These are phyloP conservation scores for Enteromius unitaeniatus DNA, from an alignment of 2,797 vertebrate genomes.

Conservation along the genomic window DNA sequence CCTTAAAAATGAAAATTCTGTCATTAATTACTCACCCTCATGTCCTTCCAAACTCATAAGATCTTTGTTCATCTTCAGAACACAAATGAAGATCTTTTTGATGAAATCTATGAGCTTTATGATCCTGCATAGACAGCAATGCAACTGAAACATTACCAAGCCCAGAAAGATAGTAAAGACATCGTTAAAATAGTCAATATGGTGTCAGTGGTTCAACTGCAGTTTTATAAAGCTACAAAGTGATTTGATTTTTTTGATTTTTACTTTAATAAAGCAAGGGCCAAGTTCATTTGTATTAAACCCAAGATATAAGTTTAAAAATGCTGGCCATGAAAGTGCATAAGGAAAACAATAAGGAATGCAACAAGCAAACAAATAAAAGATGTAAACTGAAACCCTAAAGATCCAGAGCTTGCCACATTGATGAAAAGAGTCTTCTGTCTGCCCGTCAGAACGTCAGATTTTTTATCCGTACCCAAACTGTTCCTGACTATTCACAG, in stretches of 20 bases:
- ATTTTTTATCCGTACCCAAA: conserved; percentile 52
- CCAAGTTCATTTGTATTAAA: background rate
- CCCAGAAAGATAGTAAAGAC: background rate
- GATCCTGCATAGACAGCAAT: background rate
- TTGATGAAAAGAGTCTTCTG: conserved; percentile 67
- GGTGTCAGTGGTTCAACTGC: background rate
- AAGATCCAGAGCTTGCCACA: conserved; percentile 71
- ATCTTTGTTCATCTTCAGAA: background rate
- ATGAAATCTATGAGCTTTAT: background rate
- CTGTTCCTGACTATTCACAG: conserved; percentile 54
- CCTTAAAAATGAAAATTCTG: background rate
- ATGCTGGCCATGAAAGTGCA: conserved; percentile 33
- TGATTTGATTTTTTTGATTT: background rate
- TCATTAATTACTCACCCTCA: background rate
- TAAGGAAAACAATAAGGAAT: conserved; percentile 53
- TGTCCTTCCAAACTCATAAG: background rate
- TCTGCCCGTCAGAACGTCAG: conserved; percentile 58
- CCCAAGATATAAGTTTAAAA: background rate
- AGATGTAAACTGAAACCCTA: conserved; percentile 52
- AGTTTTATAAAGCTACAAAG: background rate
- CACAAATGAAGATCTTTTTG: background rate
- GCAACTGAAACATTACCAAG: background rate
- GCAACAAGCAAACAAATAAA: conserved; percentile 37
- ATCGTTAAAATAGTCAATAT: background rate
- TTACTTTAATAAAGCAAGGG: background rate